These are phyloP conservation scores for Atta cephalotes DNA, from an alignment of 1,140 invertebrate genomes.

Conservation along the genomic window DNA sequence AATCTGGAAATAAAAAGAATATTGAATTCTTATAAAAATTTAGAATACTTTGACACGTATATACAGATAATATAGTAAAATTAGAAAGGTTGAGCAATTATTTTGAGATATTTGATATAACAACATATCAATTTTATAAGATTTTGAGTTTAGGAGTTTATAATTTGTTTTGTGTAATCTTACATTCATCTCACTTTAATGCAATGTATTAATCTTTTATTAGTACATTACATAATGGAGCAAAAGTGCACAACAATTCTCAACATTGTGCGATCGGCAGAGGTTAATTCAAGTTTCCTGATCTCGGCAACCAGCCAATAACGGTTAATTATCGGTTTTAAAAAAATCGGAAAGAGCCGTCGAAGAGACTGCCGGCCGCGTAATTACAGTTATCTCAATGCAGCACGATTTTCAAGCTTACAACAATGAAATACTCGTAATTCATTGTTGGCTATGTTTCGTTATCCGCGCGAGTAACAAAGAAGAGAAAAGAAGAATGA, in stretches of 20 bases:
- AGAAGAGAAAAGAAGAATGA: not conserved
- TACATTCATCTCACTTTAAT: not conserved
- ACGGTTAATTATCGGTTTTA: conserved; percentile 47
- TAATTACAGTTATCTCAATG: conserved; percentile 58
- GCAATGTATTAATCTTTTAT: not conserved
- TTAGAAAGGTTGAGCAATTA: not conserved
- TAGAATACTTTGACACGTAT: not conserved
- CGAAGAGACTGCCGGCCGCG: conserved; percentile 17
- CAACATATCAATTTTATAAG: not conserved
- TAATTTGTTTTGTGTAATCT: conserved; percentile 1
- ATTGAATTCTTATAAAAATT: not conserved
- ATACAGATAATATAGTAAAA: not conserved
- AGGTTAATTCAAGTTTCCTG: conserved; percentile 36
- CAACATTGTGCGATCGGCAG: not conserved
- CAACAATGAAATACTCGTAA: conserved; percentile 51
- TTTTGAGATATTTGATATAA: not conserved
- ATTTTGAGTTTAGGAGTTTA: not conserved
- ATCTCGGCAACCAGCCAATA: conserved; percentile 36
- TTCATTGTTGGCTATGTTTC: conserved; percentile 46
- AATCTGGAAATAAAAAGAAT: conserved; percentile 15
- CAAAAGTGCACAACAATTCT: conserved; percentile 1
- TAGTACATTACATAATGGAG: conserved; percentile 9
- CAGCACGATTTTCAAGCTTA: conserved; percentile 18
- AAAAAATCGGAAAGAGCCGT: conserved; percentile 23
- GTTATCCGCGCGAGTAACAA: conserved; percentile 38